Percentiles rank a stretch among this genome's conserved stretches.
Evolutionary conservation across 2,797 vertebrate genomes (phyloP).

Genomic region (Taeniopygia guttata): DNA sequence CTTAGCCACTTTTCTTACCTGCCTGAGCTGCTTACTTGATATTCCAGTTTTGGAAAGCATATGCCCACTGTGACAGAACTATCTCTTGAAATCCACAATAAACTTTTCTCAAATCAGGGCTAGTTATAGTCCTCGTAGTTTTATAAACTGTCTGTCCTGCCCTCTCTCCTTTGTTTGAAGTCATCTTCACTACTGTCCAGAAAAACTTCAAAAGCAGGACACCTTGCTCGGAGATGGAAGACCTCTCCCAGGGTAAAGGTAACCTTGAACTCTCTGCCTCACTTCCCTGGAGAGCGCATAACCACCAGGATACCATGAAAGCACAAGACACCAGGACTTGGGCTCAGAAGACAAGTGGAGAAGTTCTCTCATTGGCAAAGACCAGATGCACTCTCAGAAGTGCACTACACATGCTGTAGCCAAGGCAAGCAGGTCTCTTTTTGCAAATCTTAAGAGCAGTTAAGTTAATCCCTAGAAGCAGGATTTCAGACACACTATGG

Average conservation of each 20-base stretch:
- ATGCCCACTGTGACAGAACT: background rate
- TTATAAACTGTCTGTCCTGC: background rate
- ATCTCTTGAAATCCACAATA: background rate
- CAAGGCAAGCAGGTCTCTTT: background rate
- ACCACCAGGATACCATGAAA: background rate
- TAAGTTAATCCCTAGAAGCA: background rate
- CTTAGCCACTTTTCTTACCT: background rate
- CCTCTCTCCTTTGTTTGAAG: background rate
- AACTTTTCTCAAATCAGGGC: background rate
- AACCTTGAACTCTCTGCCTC: background rate
- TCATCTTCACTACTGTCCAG: background rate
- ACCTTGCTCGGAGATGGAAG: background rate
- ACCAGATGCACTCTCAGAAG: background rate
- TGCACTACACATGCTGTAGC: background rate
- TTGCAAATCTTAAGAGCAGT: background rate
- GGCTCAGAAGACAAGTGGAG: background rate
- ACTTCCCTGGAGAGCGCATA: background rate
- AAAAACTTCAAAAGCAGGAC: background rate
- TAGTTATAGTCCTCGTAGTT: background rate
- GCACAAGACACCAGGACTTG: background rate
- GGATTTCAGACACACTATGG: background rate
- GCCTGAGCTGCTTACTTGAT: background rate
- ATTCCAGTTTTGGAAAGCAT: background rate
- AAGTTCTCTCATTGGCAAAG: background rate
- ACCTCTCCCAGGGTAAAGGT: background rate